Base-by-base conservation (phyloP, 2,797 vertebrate species). In the Scolopax bukidnonensis region DNA sequence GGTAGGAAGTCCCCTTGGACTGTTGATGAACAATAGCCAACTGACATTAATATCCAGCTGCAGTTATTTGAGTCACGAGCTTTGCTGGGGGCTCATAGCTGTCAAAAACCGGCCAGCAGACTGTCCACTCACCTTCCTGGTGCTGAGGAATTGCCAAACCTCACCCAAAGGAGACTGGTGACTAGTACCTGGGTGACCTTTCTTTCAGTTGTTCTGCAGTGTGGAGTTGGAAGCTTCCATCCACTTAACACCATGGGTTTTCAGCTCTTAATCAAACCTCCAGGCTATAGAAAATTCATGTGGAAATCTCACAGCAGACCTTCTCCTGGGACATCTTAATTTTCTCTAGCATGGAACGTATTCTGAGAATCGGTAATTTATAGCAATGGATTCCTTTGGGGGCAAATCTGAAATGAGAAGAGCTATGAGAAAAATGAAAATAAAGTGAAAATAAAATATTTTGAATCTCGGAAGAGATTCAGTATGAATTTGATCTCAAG, bases 371-470 rank as follows among this genome's bases (percentile, higher is more conserved):
- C 56, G 28, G 54, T 47, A 61, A 73, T 86, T 87, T 61, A 79
- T 45, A 69, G 41, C 45, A 87, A 38, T 14, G 7, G 65, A 50
- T 54, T 90, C 59, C n/a, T 86, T 59, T 88, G 51, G n/a, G 54
- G 16, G 4, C 4, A 84, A 74, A 90, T 64, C n/a, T 85, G 57
- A 89, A 87, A 81, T 64, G 24, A 82, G 53, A 91, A 76, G 2
- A 2, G 0, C 13, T 56, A 51, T 43, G 7, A 87, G 30, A 82
- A 87, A 73, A 84, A 23, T 47, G 23, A 56, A 88, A 82, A 65
- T 51, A 38, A 78, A 84, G 17, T 56, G 40, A 64, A 89, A 93
- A 77, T 59, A 74, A 71, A 94, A 48, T 86, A 82, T 87, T 91
- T 90, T 81, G 32, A 73, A 32, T 90, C 51, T 91, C 59, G 67